Base-by-base conservation (phyloP, 1,140 invertebrate species). In the Papilio aristodemus region DNA sequence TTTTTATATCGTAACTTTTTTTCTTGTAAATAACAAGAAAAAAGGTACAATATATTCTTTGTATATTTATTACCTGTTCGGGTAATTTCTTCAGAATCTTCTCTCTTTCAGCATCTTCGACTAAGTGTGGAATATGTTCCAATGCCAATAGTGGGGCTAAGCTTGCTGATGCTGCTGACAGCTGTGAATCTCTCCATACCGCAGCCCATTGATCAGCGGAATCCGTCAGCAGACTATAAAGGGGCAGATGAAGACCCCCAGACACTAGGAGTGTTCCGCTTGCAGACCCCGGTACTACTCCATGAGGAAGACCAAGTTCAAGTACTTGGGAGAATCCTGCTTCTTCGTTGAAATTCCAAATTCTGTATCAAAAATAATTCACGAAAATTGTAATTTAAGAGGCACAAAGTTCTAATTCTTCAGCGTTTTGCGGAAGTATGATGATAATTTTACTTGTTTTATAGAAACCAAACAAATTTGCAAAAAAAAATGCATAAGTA, bases 271-370 rank as follows among this genome's bases (percentile, higher is more conserved):
- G 84, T 10, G 92, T 89, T 0, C 94, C 94, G 67, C 89, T 89
- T 46, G 94, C 93, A 1, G 94, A 93, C 0, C 94, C 94, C 5
- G 94, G 93, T 3, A 94, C 93, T 7, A 94, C 92, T 5, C 92
- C 93, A 37, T 91, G 92, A 0, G 94, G 94, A 4, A 94, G 90
- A 71, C 94, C 93, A 5, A 94, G 86, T 77, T 94, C 94, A 0
- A 94, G 78, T 0, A 94, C 94, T 92, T 94, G 94, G 3, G 93
- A 94, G 77, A 94, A 94, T 3, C 94, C 94, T 4, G 94, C 93
- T 86, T 94, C 94, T 70, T 94, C 94, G 76, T 94, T 94, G 85
- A 94, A 94, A 76, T 94, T 94, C 93, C 94, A 94, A 59, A 94
- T 92, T 81, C 94, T 94, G 85, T 85, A 6, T 6, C 91, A 83